phyloP scores from a whole-genome alignment of 2,113 vertebrate species.

The Oenanthe melanoleuca region DNA sequence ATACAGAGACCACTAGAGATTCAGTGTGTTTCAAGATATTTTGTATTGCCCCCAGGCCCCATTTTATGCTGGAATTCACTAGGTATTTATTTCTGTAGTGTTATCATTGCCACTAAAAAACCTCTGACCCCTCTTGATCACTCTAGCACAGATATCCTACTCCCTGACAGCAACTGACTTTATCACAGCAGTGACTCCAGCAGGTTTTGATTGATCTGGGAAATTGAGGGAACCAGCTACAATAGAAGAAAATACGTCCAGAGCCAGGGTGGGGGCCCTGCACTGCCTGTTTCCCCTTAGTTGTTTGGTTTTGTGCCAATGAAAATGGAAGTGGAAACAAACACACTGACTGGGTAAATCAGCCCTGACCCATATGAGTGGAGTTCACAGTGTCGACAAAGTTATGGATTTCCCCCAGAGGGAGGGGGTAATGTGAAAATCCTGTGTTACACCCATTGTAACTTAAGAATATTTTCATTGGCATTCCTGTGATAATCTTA shows the following conservation, averaged over 20 bases:
- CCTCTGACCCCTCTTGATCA: not conserved
- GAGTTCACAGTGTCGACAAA: slow-evolving; percentile 71
- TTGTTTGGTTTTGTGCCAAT: slow-evolving; percentile 70
- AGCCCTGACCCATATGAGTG: slow-evolving; percentile 58
- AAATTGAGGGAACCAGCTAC: slow-evolving; percentile 64
- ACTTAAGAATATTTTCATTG: slow-evolving; percentile 78
- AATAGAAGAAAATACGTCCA: slow-evolving; percentile 65
- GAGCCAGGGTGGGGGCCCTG: slow-evolving; percentile 58
- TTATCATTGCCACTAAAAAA: not conserved
- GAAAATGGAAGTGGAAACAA: slow-evolving; percentile 75
- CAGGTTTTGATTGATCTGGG: slow-evolving; percentile 52
- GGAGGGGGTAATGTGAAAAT: slow-evolving; percentile 68
- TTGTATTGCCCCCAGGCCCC: accelerated
- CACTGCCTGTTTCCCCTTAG: slow-evolving; percentile 69
- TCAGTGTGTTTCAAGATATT: not conserved
- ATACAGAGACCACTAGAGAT: not conserved
- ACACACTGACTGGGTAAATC: slow-evolving; percentile 61
- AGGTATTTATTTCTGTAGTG: not conserved
- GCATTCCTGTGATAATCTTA: slow-evolving; percentile 61
- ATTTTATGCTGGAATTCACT: not conserved
- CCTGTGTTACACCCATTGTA: slow-evolving; percentile 72
- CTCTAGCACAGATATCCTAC: slow-evolving; percentile 11
- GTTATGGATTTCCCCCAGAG: slow-evolving; percentile 69
- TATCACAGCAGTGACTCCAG: slow-evolving; percentile 30
- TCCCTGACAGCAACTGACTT: not conserved